Conservation (phyloP, 2,797 vertebrate species). For the Molossus alvarezi region DNA sequence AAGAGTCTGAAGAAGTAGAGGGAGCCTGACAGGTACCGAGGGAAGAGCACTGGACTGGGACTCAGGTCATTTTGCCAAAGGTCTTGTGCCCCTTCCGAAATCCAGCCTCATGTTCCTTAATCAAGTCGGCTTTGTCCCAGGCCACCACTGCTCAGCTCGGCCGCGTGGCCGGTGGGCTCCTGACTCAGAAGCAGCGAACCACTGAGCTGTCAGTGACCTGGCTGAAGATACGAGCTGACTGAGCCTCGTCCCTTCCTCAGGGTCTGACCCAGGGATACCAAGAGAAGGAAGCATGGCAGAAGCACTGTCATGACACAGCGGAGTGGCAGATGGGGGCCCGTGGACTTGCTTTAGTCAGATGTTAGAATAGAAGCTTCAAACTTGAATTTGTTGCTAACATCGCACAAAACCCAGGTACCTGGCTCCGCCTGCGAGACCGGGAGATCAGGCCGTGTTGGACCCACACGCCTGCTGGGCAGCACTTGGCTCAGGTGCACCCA, state of each 20-base stretch:
- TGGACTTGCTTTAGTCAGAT: neutral
- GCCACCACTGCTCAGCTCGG: too few species aligned
- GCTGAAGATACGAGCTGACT: neutral
- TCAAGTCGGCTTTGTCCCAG: neutral
- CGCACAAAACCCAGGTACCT: neutral
- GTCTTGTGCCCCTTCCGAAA: neutral
- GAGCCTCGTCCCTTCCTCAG: neutral
- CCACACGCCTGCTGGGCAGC: neutral
- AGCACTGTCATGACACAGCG: too few species aligned
- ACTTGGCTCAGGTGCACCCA: fast-evolving
- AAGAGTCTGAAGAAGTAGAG: neutral
- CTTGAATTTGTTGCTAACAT: neutral
- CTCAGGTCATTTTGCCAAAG: neutral
- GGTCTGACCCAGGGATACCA: neutral
- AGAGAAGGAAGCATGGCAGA: neutral
- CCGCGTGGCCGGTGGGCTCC: neutral
- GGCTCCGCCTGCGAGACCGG: neutral
- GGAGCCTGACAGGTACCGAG: neutral
- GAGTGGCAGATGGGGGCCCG: neutral
- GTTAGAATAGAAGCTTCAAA: neutral
- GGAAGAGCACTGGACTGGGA: neutral
- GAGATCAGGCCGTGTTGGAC: neutral
- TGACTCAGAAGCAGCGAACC: neutral
- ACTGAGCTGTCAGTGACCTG: too few species aligned
- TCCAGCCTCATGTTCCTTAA: neutral